phyloP scores from a whole-genome alignment of 2,113 vertebrate genomes.

The Ptychochromis oligacanthus region DNA sequence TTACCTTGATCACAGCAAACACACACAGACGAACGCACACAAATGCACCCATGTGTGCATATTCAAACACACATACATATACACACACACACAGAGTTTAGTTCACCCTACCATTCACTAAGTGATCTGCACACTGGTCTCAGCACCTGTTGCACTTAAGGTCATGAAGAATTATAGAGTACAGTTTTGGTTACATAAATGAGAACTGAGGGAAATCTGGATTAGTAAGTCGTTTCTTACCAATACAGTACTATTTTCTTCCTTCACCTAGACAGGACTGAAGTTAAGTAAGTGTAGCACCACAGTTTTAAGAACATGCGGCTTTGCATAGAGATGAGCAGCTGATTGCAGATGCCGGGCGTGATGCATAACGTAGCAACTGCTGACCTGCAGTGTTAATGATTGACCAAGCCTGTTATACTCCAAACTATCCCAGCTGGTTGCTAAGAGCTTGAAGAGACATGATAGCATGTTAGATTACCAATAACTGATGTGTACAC shows the following conservation, averaged over 20 bases:
- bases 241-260: background rate
- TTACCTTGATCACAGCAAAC: constrained; percentile 77
- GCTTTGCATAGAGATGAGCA: constrained; percentile 38
- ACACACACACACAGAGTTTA: constrained; percentile 34
- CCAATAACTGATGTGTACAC: constrained; percentile 25
- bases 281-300: background rate
- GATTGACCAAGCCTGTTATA: constrained; percentile 65
- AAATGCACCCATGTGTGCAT: constrained; percentile 39
- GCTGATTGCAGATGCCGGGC: constrained; percentile 23
- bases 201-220: background rate
- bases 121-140: constrained; percentile 15
- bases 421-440: constrained; percentile 49
- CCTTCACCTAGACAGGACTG: background rate
- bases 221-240: background rate
- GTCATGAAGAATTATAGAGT: constrained; percentile 4
- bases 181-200: constrained; percentile 6
- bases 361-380: constrained; percentile 37
- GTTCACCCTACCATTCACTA: constrained; percentile 23
- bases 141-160: constrained; percentile 57
- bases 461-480: constrained; percentile 29
- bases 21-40: constrained; percentile 36
- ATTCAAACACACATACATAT: constrained; percentile 20
- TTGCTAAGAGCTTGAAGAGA: constrained; percentile 75
- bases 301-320: background rate
- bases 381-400: constrained; percentile 74